Percentiles rank a stretch among this genome's conserved stretches.
phyloP scores from a whole-genome alignment of 2,888 invertebrate genomes.

The Entomobrya multifasciata region DNA sequence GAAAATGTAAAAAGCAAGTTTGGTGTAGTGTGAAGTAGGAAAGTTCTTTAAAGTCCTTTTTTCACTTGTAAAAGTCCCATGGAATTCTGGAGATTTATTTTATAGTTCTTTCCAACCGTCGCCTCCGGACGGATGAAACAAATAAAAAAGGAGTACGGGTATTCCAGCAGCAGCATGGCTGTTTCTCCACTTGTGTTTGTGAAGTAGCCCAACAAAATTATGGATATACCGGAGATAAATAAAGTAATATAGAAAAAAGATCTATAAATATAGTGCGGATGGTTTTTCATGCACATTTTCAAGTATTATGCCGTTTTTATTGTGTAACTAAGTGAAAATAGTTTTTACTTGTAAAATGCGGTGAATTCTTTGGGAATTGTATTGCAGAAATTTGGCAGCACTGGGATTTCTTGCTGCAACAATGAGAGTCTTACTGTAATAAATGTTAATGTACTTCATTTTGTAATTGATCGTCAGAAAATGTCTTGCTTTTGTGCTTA shows the following conservation, averaged over 20 bases:
- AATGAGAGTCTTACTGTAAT: background rate
- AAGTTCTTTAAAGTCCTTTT: background rate
- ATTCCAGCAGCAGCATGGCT: background rate
- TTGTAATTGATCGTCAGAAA: too few relatives aligned
- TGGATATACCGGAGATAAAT: slow-evolving; percentile 3
- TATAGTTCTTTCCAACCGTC: slow-evolving; percentile 5
- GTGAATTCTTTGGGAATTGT: background rate
- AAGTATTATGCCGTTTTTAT: background rate
- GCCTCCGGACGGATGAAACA: slow-evolving; percentile 6
- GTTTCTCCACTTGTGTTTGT: background rate
- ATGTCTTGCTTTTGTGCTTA: background rate
- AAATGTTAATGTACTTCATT: background rate
- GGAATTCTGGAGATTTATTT: slow-evolving; percentile 57
- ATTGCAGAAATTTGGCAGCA: background rate
- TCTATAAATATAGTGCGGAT: background rate
- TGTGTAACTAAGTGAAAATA: background rate
- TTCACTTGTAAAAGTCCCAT: background rate
- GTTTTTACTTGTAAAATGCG: background rate
- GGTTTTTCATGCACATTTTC: background rate
- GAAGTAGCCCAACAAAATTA: background rate
- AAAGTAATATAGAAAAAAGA: background rate
- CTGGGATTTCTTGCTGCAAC: background rate
- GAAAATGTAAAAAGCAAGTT: background rate
- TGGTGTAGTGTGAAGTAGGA: background rate
- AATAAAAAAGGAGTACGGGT: slow-evolving; percentile 20